These are phyloP conservation scores for Crotalus helleri DNA, from an alignment of 2,113 vertebrate genomes.

Conservation along the genomic window DNA sequence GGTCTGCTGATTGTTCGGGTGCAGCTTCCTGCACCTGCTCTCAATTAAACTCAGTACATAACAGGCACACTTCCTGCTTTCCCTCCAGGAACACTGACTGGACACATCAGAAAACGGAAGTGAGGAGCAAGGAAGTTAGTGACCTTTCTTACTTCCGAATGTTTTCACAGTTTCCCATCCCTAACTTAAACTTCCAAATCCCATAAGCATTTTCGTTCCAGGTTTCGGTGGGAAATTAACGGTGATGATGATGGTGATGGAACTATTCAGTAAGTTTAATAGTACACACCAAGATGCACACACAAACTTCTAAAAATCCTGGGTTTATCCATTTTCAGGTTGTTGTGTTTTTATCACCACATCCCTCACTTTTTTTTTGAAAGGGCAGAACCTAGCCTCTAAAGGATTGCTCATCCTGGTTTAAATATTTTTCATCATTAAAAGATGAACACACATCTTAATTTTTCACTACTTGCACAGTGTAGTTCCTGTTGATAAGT, in stretches of 20 bases:
- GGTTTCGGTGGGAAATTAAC: background rate
- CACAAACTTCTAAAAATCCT: background rate
- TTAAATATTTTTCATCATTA: background rate
- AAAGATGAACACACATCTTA: background rate
- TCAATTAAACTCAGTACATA: too few species aligned
- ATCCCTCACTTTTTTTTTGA: background rate
- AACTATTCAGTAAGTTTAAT: background rate
- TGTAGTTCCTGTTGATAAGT: background rate
- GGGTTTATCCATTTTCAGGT: background rate
- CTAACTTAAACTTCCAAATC: background rate
- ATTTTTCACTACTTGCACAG: background rate
- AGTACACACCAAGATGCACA: background rate
- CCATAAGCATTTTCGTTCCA: background rate
- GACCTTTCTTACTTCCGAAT: background rate
- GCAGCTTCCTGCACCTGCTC: too few species aligned
- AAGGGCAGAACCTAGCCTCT: background rate
- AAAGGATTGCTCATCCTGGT: background rate
- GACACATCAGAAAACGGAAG: background rate
- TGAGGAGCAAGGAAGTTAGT: background rate
- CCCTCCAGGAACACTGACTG: background rate
- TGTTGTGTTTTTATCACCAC: background rate
- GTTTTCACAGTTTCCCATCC: background rate
- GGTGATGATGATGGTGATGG: background rate
- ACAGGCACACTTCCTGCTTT: background rate
- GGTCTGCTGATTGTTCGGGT: too few species aligned